Evolutionary conservation across 2,888 invertebrate species (phyloP).

Genomic region (Caenorhabditis sulstoni): DNA sequence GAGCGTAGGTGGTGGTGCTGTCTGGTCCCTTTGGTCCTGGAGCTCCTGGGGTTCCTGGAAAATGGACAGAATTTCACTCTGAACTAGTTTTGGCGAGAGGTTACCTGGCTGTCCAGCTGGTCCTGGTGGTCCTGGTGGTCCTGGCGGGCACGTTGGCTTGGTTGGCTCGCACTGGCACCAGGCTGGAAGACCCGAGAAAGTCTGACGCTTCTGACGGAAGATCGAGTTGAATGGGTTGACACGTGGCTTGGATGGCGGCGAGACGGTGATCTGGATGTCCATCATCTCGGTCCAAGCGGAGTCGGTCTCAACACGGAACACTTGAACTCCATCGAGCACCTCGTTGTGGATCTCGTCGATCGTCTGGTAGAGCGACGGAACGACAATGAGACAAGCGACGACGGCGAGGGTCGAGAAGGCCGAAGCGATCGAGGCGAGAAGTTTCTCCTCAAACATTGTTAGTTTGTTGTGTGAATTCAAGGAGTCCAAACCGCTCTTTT

Average conservation of each 20-base stretch:
- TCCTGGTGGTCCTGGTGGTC: conserved; percentile 74
- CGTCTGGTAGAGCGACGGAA: conserved; percentile 75
- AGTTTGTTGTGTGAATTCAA: conserved; percentile 31
- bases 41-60: conserved; percentile 69
- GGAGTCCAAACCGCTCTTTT: conserved; percentile 13
- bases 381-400: conserved; percentile 75
- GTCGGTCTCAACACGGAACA: conserved; percentile 79
- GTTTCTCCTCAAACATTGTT: conserved; percentile 71
- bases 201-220: conserved; percentile 77
- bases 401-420: conserved; percentile 69
- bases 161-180: conserved; percentile 79
- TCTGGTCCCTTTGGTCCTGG: conserved; percentile 72
- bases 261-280: conserved; percentile 78
- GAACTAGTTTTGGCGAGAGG: neutral
- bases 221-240: conserved; percentile 74
- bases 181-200: conserved; percentile 75
- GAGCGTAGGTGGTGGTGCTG: conserved; percentile 68
- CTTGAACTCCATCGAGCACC: conserved; percentile 72
- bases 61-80: neutral
- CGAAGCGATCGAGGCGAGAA: conserved; percentile 68
- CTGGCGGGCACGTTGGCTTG: conserved; percentile 74
- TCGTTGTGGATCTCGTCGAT: conserved; percentile 75
- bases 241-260: conserved; percentile 77
- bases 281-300: conserved; percentile 79
- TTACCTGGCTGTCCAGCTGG: conserved; percentile 67